Conservation (phyloP, 2,888 invertebrate genomes). For the Agrochola macilenta region DNA sequence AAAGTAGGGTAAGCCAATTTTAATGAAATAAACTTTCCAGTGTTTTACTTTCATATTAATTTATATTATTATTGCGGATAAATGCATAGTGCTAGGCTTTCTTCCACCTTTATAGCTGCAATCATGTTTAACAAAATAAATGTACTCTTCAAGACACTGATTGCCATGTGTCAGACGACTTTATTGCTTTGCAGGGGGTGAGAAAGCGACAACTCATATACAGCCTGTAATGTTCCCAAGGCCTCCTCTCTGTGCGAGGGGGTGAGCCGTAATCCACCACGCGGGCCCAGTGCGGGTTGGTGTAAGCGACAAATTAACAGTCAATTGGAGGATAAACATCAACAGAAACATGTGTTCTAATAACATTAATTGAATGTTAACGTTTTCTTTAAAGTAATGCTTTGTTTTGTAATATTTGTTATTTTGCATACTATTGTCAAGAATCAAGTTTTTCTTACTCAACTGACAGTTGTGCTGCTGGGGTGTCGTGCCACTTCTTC, state of each 20-base stretch:
- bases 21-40: slow-evolving; percentile 59
- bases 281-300: no score
- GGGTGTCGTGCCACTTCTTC: neutral
- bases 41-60: slow-evolving; percentile 48
- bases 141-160: neutral
- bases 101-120: neutral
- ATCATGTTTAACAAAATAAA: slow-evolving; percentile 3
- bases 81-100: slow-evolving; percentile 43
- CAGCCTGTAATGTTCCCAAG: no score
- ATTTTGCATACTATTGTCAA: neutral
- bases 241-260: no score
- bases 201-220: no score
- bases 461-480: neutral
- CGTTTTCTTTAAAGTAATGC: no score
- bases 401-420: neutral
- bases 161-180: neutral
- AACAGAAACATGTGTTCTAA: no score
- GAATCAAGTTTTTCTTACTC: neutral
- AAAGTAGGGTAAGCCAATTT: slow-evolving; percentile 50
- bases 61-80: slow-evolving; percentile 54
- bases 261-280: no score
- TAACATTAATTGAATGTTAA: no score
- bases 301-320: no score
- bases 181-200: neutral
- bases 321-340: no score